Percentiles rank a stretch among this genome's conserved stretches.
These are phyloP conservation scores for Turdus rufiventris DNA, from an alignment of 2,113 vertebrate genomes.

Conservation along the genomic window DNA sequence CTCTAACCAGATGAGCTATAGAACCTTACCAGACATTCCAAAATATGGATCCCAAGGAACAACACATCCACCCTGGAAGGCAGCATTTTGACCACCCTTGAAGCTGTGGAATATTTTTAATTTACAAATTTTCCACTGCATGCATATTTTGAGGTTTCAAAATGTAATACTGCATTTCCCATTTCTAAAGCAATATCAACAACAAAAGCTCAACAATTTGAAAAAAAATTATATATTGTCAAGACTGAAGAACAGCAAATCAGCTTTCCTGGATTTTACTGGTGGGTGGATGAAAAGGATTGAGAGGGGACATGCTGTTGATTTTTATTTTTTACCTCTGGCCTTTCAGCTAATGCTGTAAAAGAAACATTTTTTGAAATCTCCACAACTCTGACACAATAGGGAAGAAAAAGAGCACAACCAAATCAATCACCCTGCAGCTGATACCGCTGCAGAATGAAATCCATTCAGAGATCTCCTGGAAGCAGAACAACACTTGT, in stretches of 20 bases:
- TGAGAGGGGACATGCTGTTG: neutral
- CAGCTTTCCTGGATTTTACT: neutral
- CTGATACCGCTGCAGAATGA: neutral
- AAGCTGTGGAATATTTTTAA: neutral
- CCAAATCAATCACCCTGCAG: neutral
- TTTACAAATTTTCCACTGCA: neutral
- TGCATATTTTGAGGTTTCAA: neutral
- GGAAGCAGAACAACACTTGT: neutral
- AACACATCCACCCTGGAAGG: neutral
- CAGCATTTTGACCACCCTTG: neutral
- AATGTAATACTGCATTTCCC: neutral
- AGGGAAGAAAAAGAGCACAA: neutral
- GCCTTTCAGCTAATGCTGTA: neutral
- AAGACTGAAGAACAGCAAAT: neutral
- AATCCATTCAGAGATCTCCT: constrained; percentile 1
- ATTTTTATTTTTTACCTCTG: neutral
- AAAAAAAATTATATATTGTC: neutral
- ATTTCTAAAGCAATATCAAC: neutral
- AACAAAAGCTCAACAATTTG: neutral
- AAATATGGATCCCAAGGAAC: neutral
- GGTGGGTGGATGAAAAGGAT: neutral
- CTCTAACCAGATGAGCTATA: neutral
- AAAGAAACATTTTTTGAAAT: neutral
- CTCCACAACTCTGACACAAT: neutral
- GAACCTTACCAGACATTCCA: neutral